Evolutionary conservation across 2,113 vertebrate genomes (phyloP), one percentile per base, ranked within the genome.

Genomic region (Chroicocephalus ridibundus): DNA sequence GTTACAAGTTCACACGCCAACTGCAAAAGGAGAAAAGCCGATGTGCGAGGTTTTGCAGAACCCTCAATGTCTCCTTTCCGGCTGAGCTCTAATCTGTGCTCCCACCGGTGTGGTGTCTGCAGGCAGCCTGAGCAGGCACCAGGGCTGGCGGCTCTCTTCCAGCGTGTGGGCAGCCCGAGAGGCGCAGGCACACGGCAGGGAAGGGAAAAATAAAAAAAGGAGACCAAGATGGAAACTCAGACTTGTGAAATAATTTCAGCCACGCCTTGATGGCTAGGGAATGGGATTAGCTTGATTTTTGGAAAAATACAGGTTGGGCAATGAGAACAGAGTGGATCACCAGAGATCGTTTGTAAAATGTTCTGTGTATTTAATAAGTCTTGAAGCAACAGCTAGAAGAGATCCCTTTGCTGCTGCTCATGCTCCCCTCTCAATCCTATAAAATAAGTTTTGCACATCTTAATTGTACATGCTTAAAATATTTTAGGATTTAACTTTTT

Each of bases 1-100:
- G 93, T 95, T 94, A 94, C 70, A 84, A 94, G 94, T 96, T 95
- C 91, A 93, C 96, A 94, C 88, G 64, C 95, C 96, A 96, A 86
- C 95, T 96, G 96, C 64, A 87, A 95, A 83, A 75, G 93, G 93
- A 96, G 95, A 88, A 80, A 55, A 94, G 82, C 75, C 78, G 66
- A 93, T 2, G 93, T 87, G 91, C 81, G 64, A 97, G 95, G 96
- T 97, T 96, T 77, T 94, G 82, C 96, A 96, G 92, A 94, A 93
- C 75, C 92, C 79, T 95, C 36, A 5, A 25, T 52, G 80, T 90
- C 94, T 96, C 90, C 92, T 15, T 95, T 96, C 82, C 92, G 93
- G 92, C 96, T 93, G 92, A 94, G 94, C 85, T 89, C 90, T 84
- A 78, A 34, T 88, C 95, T 86, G 87, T 61, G 93, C 94, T 96